Percentiles rank a stretch among this genome's conserved stretches.
These are phyloP conservation scores for Galago senegalensis DNA, from an alignment of 2,797 vertebrate genomes.

Conservation along the genomic window DNA sequence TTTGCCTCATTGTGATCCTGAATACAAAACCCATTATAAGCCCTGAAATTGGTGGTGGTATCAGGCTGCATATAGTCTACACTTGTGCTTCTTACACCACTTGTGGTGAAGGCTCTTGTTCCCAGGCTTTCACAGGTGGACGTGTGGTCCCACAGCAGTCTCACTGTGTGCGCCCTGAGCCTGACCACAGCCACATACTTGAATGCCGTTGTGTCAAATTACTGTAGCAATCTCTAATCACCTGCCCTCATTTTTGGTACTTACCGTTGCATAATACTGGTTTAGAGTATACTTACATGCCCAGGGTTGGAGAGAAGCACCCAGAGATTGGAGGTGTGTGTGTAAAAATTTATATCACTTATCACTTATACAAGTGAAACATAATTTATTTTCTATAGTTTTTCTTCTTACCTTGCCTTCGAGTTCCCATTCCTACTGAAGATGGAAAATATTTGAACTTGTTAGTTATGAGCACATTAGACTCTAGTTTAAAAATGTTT, in stretches of 20 bases:
- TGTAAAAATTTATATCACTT: not conserved
- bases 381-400: constrained; percentile 18
- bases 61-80: not conserved
- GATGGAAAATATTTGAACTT: constrained; percentile 31
- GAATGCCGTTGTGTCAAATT: not conserved
- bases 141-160: not conserved
- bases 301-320: not conserved
- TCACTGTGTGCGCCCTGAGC: not conserved
- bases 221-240: not conserved
- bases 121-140: not conserved
- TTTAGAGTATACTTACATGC: not conserved
- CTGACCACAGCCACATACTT: not conserved
- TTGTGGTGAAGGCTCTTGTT: not conserved
- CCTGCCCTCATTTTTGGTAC: not conserved
- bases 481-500: constrained; percentile 26
- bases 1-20: not conserved
- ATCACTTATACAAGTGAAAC: not conserved
- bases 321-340: not conserved
- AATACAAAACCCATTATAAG: not conserved
- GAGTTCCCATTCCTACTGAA: not conserved
- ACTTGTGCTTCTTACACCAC: not conserved
- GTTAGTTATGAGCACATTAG: not conserved
- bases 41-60: not conserved
- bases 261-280: not conserved
- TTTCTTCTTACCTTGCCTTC: constrained; percentile 29